Evolutionary conservation across 1,140 invertebrate species (phyloP), one percentile per base, ranked within the genome.

Genomic region (Latrodectus geometricus): DNA sequence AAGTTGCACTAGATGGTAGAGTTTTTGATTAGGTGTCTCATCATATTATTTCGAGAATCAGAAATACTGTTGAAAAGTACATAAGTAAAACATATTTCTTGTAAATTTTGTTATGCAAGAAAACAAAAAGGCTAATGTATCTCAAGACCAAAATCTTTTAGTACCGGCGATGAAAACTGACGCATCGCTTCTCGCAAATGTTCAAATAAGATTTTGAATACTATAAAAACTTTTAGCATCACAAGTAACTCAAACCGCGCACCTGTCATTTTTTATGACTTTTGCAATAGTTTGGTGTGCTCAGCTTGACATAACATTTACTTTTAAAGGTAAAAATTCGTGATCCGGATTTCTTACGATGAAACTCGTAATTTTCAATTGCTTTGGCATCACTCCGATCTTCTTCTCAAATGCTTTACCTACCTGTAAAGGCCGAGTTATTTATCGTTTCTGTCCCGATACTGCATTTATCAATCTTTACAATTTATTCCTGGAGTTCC

Each of bases 131-230:
- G 35, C 35, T 35, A 35, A 35, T 35, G 35, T 5, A 35, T 35
- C 5, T 35, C 5, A 35, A 35, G 35, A 35, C 35, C 35, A 35
- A 5, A 35, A 35, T 35, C 17, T 61, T 61, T 61, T 61, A 61
- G 11, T 61, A 61, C 54, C 48, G 4, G 72, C 17, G 50, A 21
- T 81, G 79, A 81, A 81, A 81, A 52, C 48, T 81, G 79, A 70
- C 79, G 50, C 79, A 81, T 21, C 48, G 70, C 12, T 23, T 50
- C 23, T 23, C 66, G 65, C 79, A 56, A 81, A 56, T 81, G 79
- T 81, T 81, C 79, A 81, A 81, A 81, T 81, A 81, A 52, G n/a
- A 65, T 81, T 81, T 81, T 81, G 79, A 81, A 81, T 81, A 81
- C 79, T 81, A 81, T 81, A 81, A 81, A 81, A 81, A 81, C 66